phyloP scores from a whole-genome alignment of 1,140 invertebrate species.

The Yoshiicerus persimilis region DNA sequence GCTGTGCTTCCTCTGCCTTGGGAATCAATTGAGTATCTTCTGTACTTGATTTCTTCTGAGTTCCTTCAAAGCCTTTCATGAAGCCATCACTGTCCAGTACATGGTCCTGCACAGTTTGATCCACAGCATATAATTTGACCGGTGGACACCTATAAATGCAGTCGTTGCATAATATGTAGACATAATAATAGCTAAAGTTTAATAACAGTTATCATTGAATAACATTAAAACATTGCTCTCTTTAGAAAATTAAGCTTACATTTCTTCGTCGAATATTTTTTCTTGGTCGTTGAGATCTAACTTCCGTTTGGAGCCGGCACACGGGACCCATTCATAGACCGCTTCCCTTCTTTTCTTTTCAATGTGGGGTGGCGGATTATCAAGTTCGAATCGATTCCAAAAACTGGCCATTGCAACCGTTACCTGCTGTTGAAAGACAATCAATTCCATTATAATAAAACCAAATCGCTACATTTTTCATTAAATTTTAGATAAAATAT shows the following conservation, averaged over 20 bases:
- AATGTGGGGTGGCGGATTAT: not conserved
- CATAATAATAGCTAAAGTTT: not conserved
- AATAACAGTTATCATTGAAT: not conserved
- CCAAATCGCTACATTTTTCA: no score
- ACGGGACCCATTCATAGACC: not conserved
- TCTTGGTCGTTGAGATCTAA: not conserved
- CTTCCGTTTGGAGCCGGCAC: not conserved
- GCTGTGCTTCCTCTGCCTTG: no score
- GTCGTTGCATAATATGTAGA: not conserved
- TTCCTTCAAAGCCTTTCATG: not conserved
- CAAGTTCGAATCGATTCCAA: not conserved
- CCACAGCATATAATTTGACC: constrained; percentile 1
- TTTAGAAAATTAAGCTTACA: not conserved
- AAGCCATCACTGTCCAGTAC: not conserved
- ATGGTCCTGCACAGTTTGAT: not conserved
- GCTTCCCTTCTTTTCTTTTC: not conserved
- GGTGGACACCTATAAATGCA: not conserved
- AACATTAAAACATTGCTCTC: not conserved
- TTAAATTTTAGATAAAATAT: no score
- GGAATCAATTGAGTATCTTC: no score
- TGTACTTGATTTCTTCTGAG: not conserved
- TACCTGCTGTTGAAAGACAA: no score
- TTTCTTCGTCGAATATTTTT: not conserved
- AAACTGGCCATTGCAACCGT: not conserved
- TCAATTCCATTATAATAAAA: no score